These are phyloP conservation scores for Octopus bimaculoides DNA, from an alignment of 1,140 invertebrate genomes.

Conservation along the genomic window DNA sequence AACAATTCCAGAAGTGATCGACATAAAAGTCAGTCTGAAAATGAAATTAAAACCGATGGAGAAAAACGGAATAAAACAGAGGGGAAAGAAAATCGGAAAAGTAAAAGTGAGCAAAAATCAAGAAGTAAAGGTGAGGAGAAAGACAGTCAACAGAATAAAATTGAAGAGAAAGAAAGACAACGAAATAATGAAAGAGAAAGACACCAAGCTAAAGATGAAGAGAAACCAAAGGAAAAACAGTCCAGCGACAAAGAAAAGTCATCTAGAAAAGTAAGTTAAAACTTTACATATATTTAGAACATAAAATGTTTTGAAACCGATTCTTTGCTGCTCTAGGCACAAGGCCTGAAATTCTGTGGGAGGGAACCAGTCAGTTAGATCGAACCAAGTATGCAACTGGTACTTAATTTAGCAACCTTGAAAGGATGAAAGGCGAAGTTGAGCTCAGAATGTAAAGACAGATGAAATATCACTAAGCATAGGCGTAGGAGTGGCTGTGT, in stretches of 20 bases:
- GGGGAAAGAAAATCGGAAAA: constrained; percentile 17
- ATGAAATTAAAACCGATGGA: constrained; percentile 15
- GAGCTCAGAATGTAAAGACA: too few relatives aligned
- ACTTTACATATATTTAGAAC: background rate
- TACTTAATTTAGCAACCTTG: too few relatives aligned
- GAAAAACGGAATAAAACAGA: background rate
- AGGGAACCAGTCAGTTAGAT: too few relatives aligned
- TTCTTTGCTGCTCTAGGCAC: too few relatives aligned
- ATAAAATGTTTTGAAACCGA: too few relatives aligned
- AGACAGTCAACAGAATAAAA: background rate
- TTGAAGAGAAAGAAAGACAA: constrained; percentile 17
- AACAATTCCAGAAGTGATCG: constrained; percentile 13
- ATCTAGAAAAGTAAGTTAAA: background rate
- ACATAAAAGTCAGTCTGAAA: background rate
- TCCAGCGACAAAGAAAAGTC: background rate
- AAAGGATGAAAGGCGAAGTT: too few relatives aligned
- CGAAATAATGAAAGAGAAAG: constrained; percentile 27
- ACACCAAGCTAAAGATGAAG: constrained; percentile 32
- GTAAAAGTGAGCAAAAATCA: constrained; percentile 29
- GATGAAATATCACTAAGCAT: too few relatives aligned
- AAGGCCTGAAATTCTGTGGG: too few relatives aligned
- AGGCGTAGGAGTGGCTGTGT: too few relatives aligned
- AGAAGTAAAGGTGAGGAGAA: constrained; percentile 26
- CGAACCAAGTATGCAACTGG: too few relatives aligned
- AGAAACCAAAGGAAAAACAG: constrained; percentile 19